phyloP scores from a whole-genome alignment of 2,888 invertebrate species.

The Drosophila birchii region DNA sequence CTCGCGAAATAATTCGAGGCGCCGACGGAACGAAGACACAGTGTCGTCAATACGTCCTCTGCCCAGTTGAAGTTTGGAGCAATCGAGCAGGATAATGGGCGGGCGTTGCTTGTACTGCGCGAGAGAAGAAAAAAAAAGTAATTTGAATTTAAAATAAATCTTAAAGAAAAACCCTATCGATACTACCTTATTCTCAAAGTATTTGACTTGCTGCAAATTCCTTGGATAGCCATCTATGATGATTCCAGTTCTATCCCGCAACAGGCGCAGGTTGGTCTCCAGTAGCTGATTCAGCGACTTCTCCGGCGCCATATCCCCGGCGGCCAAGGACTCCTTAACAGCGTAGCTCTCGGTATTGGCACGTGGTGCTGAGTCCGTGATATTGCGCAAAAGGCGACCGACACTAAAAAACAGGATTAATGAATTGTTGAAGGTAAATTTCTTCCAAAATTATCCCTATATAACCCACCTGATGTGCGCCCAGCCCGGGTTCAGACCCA shows the following conservation, averaged over 20 bases:
- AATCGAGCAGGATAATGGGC: conserved; percentile 93
- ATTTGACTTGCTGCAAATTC: conserved; percentile 93
- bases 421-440: too few species aligned
- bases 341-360: conserved; percentile 88
- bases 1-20: conserved; percentile 94
- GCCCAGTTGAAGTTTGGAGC: conserved; percentile 94
- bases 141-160: conserved; percentile 35
- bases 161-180: background rate
- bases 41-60: conserved; percentile 94
- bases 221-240: conserved; percentile 98
- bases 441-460: too few species aligned
- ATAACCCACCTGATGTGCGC: conserved; percentile 88
- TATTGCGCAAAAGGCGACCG: conserved; percentile 90
- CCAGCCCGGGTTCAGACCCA: conserved; percentile 89
- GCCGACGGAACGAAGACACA: conserved; percentile 92
- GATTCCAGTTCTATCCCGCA: conserved; percentile 90
- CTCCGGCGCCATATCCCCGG: conserved; percentile 92
- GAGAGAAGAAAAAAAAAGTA: background rate
- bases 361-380: conserved; percentile 89
- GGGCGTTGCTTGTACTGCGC: conserved; percentile 90
- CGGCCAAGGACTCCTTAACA: conserved; percentile 89
- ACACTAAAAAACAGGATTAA: conserved; percentile 86
- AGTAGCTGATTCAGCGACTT: conserved; percentile 92
- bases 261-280: conserved; percentile 88
- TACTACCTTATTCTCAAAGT: conserved; percentile 94